A percentile compares a stretch with the other conserved stretches of the same genome.
Conservation (phyloP, 2,797 vertebrate species). For the Syndactyla subalaris region DNA sequence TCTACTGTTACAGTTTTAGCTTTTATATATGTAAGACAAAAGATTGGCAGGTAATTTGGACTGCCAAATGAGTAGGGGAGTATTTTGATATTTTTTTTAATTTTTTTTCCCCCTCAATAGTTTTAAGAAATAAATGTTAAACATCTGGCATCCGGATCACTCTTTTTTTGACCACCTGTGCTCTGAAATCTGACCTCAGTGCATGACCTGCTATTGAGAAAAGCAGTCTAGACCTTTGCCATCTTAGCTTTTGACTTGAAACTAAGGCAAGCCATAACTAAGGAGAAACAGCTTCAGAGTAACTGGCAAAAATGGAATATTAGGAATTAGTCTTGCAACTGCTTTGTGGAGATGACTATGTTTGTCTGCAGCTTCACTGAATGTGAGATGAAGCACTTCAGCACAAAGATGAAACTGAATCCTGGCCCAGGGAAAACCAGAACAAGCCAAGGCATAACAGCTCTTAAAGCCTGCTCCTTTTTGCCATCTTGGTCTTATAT, state of each 20-base stretch:
- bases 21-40: not conserved
- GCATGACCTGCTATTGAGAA: conserved; percentile 23
- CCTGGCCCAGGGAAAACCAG: not conserved
- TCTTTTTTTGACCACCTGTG: not conserved
- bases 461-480: not conserved
- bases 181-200: conserved; percentile 36
- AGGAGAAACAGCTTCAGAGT: conserved; percentile 32
- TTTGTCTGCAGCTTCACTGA: not conserved
- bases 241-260: conserved; percentile 30
- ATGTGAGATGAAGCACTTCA: not conserved
- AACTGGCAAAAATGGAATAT: not conserved
- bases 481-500: not conserved
- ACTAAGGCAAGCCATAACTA: conserved; percentile 43
- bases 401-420: not conserved
- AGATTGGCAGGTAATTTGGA: not conserved
- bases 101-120: not conserved
- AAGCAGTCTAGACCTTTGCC: conserved; percentile 35
- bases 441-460: not conserved
- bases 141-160: conserved; percentile 36
- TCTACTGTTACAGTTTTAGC: not conserved
- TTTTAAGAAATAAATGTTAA: conserved; percentile 29
- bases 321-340: not conserved
- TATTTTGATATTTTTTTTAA: accelerated
- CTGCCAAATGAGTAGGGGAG: not conserved
- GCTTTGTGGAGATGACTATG: not conserved